Evolutionary conservation across 2,888 invertebrate species (phyloP).

Genomic region (Dilophus febrilis): DNA sequence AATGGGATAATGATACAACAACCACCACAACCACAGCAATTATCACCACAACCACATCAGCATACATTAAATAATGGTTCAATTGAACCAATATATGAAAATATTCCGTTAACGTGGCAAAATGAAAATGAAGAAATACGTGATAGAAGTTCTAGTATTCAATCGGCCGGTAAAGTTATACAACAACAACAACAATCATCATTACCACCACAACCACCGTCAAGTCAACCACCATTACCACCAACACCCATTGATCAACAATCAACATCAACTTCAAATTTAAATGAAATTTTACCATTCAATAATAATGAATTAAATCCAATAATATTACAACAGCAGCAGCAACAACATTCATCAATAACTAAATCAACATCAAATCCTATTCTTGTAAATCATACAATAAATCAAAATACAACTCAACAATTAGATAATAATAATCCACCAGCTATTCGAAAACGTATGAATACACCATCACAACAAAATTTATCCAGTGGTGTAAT

Average conservation of each 20-base stretch:
- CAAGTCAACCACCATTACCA: neutral
- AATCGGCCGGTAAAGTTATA: constrained; percentile 49
- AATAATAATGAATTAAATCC: too few relatives aligned
- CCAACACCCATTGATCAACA: neutral
- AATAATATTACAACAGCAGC: too few relatives aligned
- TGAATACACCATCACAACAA: too few relatives aligned
- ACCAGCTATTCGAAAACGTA: too few relatives aligned
- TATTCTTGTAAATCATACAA: too few relatives aligned
- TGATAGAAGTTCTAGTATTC: constrained; percentile 44
- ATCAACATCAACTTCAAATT: too few relatives aligned
- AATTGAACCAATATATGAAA: constrained; percentile 67
- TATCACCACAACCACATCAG: constrained; percentile 18
- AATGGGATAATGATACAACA: constrained; percentile 1
- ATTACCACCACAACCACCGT: neutral
- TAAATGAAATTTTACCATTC: too few relatives aligned
- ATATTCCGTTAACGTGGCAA: constrained; percentile 56
- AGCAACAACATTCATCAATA: too few relatives aligned
- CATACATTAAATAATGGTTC: constrained; percentile 25
- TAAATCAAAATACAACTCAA: too few relatives aligned
- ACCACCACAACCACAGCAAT: constrained; percentile 23
- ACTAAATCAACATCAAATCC: too few relatives aligned
- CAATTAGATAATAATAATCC: too few relatives aligned
- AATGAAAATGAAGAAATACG: constrained; percentile 20
- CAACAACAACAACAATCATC: constrained; percentile 20
- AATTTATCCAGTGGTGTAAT: too few relatives aligned